Percentiles rank a stretch among this genome's conserved stretches.
These are phyloP conservation scores for Crossaster papposus DNA, from an alignment of 53 echinoderm and acorn worm genomes.

Conservation along the genomic window DNA sequence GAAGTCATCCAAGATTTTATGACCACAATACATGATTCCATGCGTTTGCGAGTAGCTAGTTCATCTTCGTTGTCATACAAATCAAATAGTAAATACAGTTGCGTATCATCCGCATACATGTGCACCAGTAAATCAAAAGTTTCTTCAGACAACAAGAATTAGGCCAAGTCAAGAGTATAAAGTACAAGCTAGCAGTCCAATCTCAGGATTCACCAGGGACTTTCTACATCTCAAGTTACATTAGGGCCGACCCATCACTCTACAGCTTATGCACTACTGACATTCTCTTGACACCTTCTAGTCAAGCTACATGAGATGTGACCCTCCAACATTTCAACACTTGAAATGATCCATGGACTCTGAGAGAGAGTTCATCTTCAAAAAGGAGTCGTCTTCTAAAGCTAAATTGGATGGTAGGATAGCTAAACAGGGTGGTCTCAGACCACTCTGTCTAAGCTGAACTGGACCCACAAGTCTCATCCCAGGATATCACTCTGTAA, in stretches of 20 bases:
- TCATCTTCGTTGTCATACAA: no score
- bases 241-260: background rate
- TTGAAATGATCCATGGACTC: background rate
- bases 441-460: no score
- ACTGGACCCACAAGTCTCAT: no score
- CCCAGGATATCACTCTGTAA: no score
- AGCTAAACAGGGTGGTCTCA: background rate
- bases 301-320: background rate
- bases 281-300: background rate
- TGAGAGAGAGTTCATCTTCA: background rate
- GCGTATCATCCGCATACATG: background rate
- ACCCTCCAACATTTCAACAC: background rate
- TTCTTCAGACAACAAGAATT: background rate
- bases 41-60: no score
- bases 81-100: no score
- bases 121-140: background rate
- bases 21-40: no score
- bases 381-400: background rate
- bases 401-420: background rate
- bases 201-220: background rate
- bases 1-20: no score
- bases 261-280: background rate
- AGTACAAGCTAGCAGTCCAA: background rate
- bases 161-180: background rate
- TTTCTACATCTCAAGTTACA: background rate